These are phyloP conservation scores for Drosophila suzukii DNA, from an alignment of 1,140 invertebrate genomes.

Conservation along the genomic window DNA sequence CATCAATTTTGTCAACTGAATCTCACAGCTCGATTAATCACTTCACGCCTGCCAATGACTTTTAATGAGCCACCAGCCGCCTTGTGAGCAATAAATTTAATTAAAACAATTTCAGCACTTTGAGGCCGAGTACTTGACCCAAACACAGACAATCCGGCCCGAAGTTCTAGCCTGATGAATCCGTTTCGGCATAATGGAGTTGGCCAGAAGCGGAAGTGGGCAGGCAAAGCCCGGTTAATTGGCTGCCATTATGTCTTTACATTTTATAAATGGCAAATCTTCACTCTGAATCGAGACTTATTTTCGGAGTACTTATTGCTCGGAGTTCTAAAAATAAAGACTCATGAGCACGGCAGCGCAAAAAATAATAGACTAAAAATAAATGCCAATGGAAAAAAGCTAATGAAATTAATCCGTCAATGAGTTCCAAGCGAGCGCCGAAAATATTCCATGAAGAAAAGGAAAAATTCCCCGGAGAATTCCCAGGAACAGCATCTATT, in stretches of 20 bases:
- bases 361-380: constrained; percentile 39
- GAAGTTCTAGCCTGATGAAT: constrained; percentile 38
- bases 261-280: constrained; percentile 53
- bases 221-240: constrained; percentile 37
- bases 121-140: constrained; percentile 62
- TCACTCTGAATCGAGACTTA: constrained; percentile 21
- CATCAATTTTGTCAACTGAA: constrained; percentile 54
- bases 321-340: constrained; percentile 37
- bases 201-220: constrained; percentile 40
- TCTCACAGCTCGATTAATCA: constrained; percentile 57
- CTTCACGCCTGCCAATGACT: constrained; percentile 53
- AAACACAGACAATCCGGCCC: constrained; percentile 50
- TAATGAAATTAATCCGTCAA: constrained; percentile 34
- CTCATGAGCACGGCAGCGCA: constrained; percentile 23
- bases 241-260: constrained; percentile 52
- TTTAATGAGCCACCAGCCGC: constrained; percentile 49
- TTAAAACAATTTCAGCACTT: constrained; percentile 58
- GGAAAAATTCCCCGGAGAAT: constrained; percentile 17
- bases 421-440: constrained; percentile 16
- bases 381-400: constrained; percentile 19
- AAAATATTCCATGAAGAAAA: constrained; percentile 5
- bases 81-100: constrained; percentile 57
- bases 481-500: constrained; percentile 10
- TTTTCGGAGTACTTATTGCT: constrained; percentile 31
- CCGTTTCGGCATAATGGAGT: constrained; percentile 38